Percentiles rank a stretch among this genome's conserved stretches.
These are phyloP conservation scores for Muscicapa adusta DNA, from an alignment of 2,113 vertebrate genomes.

Conservation along the genomic window DNA sequence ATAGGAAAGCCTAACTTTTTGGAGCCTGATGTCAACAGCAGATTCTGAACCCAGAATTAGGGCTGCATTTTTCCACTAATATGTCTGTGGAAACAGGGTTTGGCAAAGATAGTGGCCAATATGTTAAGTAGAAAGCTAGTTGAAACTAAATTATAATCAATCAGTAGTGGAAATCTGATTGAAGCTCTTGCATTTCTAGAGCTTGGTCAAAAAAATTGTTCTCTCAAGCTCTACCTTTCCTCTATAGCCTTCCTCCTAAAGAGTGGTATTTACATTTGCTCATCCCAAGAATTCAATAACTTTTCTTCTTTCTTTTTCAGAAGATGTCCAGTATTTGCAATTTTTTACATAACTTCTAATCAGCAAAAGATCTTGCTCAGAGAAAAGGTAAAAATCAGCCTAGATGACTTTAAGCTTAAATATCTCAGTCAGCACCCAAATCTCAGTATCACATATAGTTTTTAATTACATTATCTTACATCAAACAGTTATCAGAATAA, in stretches of 20 bases:
- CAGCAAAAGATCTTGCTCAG: not conserved
- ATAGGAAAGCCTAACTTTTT: not conserved
- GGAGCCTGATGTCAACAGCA: not conserved
- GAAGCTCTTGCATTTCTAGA: not conserved
- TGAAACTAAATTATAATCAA: not conserved
- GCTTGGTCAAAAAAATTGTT: not conserved
- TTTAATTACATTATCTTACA: not conserved
- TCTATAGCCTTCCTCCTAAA: not conserved
- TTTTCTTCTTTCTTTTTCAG: fast-evolving
- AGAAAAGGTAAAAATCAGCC: not conserved
- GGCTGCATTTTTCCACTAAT: not conserved
- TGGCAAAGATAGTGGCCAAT: not conserved
- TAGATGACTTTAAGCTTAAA: not conserved
- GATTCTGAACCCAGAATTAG: not conserved
- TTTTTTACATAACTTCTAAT: not conserved
- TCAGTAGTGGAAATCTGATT: not conserved
- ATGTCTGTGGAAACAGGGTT: not conserved
- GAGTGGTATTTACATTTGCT: not conserved
- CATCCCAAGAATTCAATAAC: not conserved
- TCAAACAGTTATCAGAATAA: not conserved
- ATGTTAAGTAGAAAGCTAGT: not conserved
- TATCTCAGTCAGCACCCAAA: not conserved
- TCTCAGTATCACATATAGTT: not conserved
- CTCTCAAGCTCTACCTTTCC: not conserved
- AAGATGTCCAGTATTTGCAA: not conserved